Conservation (phyloP, 2,797 vertebrate species). For the Botia kubotai region DNA sequence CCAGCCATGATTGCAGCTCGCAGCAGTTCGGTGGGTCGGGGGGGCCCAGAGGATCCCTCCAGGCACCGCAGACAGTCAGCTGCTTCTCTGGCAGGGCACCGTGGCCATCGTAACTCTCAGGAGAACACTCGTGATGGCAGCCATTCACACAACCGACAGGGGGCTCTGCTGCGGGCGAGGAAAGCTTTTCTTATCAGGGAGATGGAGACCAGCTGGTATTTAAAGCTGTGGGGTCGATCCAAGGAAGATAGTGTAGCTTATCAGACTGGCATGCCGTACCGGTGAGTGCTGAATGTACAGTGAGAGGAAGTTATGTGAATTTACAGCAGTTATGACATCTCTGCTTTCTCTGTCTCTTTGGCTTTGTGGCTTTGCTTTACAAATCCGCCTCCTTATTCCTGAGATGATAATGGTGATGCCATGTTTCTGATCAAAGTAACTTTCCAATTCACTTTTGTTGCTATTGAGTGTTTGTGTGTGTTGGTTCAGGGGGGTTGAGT, state of each 20-base stretch:
- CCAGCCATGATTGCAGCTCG: slow-evolving; percentile 87
- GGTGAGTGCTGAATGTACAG: slow-evolving; percentile 77
- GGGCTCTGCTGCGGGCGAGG: slow-evolving; percentile 72
- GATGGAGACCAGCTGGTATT: slow-evolving; percentile 93
- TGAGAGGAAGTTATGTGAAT: not conserved
- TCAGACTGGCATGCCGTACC: slow-evolving; percentile 91
- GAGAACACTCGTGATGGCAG: slow-evolving; percentile 77
- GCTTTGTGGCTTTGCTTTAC: not conserved
- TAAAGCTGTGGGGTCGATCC: slow-evolving; percentile 85
- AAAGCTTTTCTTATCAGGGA: slow-evolving; percentile 83
- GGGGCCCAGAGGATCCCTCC: slow-evolving; percentile 72
- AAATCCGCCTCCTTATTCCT: too few species aligned
- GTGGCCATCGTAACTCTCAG: slow-evolving; percentile 75
- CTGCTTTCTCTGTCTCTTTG: not conserved
- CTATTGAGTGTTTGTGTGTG: too few species aligned
- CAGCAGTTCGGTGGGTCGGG: slow-evolving; percentile 78
- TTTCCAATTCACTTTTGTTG: too few species aligned
- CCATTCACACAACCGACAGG: slow-evolving; percentile 70
- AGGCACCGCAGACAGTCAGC: slow-evolving; percentile 83
- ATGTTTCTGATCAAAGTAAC: too few species aligned
- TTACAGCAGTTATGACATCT: not conserved
- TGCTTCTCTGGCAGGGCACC: slow-evolving; percentile 75
- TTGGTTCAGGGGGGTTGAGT: too few species aligned
- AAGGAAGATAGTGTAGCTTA: slow-evolving; percentile 83
- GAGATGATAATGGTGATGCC: too few species aligned